Evolutionary conservation across 2,797 vertebrate species (phyloP).

Genomic region (Diplodus puntazzo): DNA sequence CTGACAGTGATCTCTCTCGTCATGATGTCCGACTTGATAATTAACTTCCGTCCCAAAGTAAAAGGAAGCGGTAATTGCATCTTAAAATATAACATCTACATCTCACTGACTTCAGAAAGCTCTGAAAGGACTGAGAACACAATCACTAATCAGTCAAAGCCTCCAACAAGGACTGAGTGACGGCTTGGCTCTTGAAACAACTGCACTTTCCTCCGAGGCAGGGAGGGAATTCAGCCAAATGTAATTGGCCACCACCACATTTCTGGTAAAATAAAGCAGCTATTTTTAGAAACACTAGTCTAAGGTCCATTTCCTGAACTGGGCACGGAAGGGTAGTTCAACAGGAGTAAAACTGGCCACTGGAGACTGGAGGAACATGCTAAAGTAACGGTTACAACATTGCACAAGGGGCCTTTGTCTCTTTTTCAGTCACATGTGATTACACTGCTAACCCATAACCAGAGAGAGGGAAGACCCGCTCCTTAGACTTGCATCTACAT

Average conservation of each 20-base stretch:
- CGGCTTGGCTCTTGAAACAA: constrained; percentile 16
- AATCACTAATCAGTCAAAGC: constrained; percentile 48
- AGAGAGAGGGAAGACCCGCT: constrained; percentile 24
- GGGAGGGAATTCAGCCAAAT: constrained; percentile 47
- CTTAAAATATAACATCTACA: constrained; percentile 33
- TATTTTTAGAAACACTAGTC: constrained; percentile 63
- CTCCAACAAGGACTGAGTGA: constrained; percentile 29
- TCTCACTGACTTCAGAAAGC: constrained; percentile 33
- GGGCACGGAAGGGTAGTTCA: constrained; percentile 34
- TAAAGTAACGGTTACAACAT: constrained; percentile 31
- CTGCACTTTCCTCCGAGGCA: constrained; percentile 28
- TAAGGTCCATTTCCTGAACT: constrained; percentile 61
- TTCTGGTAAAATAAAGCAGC: constrained; percentile 56
- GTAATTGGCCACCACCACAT: constrained; percentile 52
- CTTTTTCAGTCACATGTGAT: constrained; percentile 47
- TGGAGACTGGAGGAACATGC: constrained; percentile 46
- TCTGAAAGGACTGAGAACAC: constrained; percentile 11
- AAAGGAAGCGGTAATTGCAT: constrained; percentile 42
- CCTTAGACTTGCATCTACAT: constrained; percentile 17
- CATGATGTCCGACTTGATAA: constrained; percentile 28
- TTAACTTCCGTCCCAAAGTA: constrained; percentile 31
- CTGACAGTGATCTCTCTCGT: constrained; percentile 21
- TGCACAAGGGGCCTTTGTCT: constrained; percentile 35
- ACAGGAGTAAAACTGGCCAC: constrained; percentile 51
- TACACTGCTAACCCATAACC: constrained; percentile 18